Evolutionary conservation across 1,140 invertebrate species (phyloP).

Genomic region (Drosophila ananassae): DNA sequence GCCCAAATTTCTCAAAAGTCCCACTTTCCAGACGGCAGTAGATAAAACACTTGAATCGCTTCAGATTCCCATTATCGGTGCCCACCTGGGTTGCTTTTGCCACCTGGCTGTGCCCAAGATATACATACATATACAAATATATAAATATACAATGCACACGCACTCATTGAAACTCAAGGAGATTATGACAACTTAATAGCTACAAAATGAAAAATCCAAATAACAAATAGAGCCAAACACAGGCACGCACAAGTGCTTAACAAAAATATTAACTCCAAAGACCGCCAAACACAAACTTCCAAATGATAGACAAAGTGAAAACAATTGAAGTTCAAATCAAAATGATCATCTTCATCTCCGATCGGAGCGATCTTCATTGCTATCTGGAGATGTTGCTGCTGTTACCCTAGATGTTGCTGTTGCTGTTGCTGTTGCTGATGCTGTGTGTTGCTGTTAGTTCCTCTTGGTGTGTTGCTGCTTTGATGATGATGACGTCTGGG

Average conservation of each 20-base stretch:
- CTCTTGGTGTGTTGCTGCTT: conserved; percentile 26
- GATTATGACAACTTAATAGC: conserved; percentile 81
- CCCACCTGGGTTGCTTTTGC: conserved; percentile 51
- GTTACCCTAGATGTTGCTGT: conserved; percentile 36
- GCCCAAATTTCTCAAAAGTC: conserved; percentile 25
- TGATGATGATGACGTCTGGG: conserved; percentile 57
- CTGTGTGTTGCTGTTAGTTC: not conserved
- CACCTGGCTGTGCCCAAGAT: conserved; percentile 35
- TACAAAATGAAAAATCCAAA: conserved; percentile 57
- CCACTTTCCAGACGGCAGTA: conserved; percentile 15
- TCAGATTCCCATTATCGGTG: conserved; percentile 47
- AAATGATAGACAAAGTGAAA: conserved; percentile 72
- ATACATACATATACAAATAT: conserved; percentile 4
- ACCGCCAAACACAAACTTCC: conserved; percentile 59
- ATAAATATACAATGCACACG: conserved; percentile 14
- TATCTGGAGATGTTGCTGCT: conserved; percentile 32
- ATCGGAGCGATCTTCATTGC: conserved; percentile 21
- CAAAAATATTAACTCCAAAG: conserved; percentile 60
- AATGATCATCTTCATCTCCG: conserved; percentile 53
- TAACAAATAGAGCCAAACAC: conserved; percentile 74
- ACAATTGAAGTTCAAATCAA: conserved; percentile 74
- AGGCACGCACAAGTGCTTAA: conserved; percentile 51
- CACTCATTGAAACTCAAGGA: conserved; percentile 56
- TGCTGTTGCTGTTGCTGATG: not conserved
- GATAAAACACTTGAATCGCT: conserved; percentile 47